A percentile compares a stretch with the other conserved stretches of the same genome.
Evolutionary conservation across 2,888 invertebrate genomes (phyloP).

Genomic region (Flexamia atlantica): DNA sequence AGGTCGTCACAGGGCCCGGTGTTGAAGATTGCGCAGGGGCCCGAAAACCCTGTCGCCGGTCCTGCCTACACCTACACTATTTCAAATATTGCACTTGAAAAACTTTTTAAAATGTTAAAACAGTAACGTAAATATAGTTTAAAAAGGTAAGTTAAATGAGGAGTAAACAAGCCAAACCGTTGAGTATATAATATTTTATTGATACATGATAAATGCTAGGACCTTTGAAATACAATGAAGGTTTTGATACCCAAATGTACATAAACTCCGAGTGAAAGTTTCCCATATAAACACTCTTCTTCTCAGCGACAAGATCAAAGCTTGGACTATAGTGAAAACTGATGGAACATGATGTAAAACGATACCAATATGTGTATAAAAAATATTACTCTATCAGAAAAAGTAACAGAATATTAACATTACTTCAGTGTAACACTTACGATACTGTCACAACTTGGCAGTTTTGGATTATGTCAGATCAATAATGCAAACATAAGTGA

Average conservation of each 20-base stretch:
- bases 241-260: conserved; percentile 24
- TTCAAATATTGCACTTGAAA: too few species aligned
- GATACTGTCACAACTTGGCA: conserved; percentile 21
- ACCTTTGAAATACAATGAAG: conserved; percentile 43
- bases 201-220: conserved; percentile 53
- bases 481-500: not conserved
- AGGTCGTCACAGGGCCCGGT: too few species aligned
- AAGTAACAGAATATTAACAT: conserved; percentile 19
- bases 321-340: conserved; percentile 20
- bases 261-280: conserved; percentile 21
- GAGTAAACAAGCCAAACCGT: conserved; percentile 1
- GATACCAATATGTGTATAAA: conserved; percentile 43
- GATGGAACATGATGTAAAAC: not conserved
- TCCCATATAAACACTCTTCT: conserved; percentile 47
- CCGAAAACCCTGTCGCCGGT: too few species aligned
- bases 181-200: conserved; percentile 58
- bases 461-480: not conserved
- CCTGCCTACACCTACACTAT: too few species aligned
- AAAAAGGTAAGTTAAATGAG: too few species aligned
- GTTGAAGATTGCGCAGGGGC: too few species aligned
- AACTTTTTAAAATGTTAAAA: too few species aligned
- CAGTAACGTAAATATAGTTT: too few species aligned
- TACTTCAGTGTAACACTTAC: conserved; percentile 11
- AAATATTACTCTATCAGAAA: conserved; percentile 35
- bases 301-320: conserved; percentile 13